phyloP scores from a whole-genome alignment of 2,113 vertebrate genomes.

The Sigmodon hispidus region DNA sequence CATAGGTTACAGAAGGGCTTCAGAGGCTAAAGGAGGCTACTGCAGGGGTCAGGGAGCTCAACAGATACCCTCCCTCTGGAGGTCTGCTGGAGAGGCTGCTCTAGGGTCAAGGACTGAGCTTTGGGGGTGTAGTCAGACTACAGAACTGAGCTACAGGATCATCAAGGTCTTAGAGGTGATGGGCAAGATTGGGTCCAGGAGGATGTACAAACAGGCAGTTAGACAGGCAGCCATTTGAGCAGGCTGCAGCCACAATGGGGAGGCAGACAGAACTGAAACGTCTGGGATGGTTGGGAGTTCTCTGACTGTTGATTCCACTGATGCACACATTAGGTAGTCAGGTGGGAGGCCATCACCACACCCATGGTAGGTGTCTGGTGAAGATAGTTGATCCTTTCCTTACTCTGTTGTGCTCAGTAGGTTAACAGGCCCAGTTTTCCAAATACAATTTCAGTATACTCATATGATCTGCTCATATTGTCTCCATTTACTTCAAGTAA shows the following conservation, averaged over 20 bases:
- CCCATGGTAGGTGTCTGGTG: background rate
- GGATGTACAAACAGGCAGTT: background rate
- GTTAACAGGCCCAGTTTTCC: background rate
- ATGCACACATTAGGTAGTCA: background rate
- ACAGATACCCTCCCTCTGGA: background rate
- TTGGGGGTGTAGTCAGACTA: no score
- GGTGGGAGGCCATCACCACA: background rate
- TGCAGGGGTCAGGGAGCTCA: background rate
- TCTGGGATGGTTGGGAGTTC: background rate
- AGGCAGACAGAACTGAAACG: background rate
- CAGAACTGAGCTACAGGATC: background rate
- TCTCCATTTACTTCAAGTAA: background rate
- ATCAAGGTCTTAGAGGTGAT: background rate
- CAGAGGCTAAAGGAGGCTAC: background rate
- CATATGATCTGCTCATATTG: background rate
- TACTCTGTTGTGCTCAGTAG: background rate
- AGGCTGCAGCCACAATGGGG: background rate
- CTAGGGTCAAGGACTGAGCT: no score
- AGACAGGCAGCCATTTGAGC: background rate
- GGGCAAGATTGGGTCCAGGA: background rate
- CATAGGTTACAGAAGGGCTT: background rate
- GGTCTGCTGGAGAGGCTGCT: background rate
- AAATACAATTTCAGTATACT: background rate
- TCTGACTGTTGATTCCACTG: background rate
- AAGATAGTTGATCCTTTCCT: background rate